Evolutionary conservation across 2,113 vertebrate genomes (phyloP).

Genomic region (Psilopsiagon aurifrons): DNA sequence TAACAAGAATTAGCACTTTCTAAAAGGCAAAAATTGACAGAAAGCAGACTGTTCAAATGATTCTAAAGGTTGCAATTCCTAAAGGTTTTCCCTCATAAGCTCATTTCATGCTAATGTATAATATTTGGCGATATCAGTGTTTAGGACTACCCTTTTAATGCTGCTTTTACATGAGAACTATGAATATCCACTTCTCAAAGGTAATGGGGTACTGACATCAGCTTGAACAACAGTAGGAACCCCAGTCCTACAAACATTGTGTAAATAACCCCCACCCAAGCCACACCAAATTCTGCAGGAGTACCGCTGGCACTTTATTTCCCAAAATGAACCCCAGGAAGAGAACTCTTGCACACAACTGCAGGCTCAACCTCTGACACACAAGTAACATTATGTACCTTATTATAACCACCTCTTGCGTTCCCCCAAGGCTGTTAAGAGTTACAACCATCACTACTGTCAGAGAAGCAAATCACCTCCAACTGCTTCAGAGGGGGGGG

Average conservation of each 20-base stretch:
- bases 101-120: constrained; percentile 57
- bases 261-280: neutral
- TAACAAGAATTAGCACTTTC: constrained; percentile 82
- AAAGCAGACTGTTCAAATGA: constrained; percentile 71
- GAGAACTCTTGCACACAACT: neutral
- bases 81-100: constrained; percentile 40
- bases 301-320: neutral
- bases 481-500: neutral
- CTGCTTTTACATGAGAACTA: neutral
- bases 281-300: neutral
- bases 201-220: neutral
- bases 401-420: neutral
- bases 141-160: constrained; percentile 13
- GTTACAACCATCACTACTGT: neutral
- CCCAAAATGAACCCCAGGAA: neutral
- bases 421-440: neutral
- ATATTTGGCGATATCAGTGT: constrained; percentile 21
- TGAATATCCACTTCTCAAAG: neutral
- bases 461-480: neutral
- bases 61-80: constrained; percentile 65
- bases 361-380: neutral
- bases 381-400: neutral
- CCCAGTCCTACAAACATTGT: neutral
- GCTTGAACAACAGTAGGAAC: neutral
- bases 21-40: constrained; percentile 74